Evolutionary conservation across 2,113 vertebrate species (phyloP).

Genomic region (Pachyramphus minor): DNA sequence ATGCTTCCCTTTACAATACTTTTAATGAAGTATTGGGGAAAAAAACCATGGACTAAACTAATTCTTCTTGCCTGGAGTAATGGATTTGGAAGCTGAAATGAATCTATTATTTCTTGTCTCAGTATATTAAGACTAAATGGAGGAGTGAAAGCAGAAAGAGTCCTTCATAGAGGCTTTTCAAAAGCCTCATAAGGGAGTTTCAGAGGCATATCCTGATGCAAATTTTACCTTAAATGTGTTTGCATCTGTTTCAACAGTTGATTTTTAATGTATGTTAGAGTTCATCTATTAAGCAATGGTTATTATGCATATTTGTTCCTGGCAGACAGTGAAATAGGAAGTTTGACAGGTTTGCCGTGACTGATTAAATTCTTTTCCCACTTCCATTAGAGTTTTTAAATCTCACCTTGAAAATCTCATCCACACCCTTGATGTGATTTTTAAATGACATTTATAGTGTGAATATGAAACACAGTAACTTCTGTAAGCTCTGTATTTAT

Average conservation of each 20-base stretch:
- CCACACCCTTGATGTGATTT: not conserved
- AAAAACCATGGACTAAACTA: not conserved
- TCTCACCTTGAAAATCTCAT: slow-evolving; percentile 44
- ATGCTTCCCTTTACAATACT: not conserved
- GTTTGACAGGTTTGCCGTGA: not conserved
- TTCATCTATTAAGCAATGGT: slow-evolving; percentile 2
- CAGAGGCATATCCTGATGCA: not conserved
- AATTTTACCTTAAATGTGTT: not conserved
- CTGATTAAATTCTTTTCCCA: slow-evolving; percentile 3
- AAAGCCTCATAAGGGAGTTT: not conserved
- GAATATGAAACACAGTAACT: not conserved
- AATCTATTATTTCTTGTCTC: not conserved
- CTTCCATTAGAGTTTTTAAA: slow-evolving; percentile 7
- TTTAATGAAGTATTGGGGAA: not conserved
- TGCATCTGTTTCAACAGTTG: not conserved
- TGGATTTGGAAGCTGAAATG: not conserved
- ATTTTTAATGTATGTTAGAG: not conserved
- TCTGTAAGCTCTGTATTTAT: not conserved
- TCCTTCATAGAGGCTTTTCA: not conserved
- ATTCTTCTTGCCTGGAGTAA: not conserved
- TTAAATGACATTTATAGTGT: not conserved
- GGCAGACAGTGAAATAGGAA: not conserved
- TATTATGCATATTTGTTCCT: not conserved
- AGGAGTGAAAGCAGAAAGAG: not conserved
- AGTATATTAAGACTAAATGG: not conserved